A percentile compares a stretch with the other conserved stretches of the same genome.
phyloP scores from a whole-genome alignment of 2,113 vertebrate species.

The Pygathrix nemaeus region DNA sequence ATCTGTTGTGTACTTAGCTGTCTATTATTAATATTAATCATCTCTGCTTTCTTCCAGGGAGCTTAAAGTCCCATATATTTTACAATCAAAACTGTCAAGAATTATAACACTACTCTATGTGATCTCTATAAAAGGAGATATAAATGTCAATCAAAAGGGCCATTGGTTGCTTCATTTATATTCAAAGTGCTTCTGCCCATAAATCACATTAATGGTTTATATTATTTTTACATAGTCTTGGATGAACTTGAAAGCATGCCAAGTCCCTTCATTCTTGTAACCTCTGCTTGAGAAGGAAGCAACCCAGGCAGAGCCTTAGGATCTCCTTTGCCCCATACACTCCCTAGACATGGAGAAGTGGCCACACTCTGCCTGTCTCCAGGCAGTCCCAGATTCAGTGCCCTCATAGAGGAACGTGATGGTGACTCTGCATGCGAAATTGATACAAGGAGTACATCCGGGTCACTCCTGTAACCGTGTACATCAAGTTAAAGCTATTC shows the following conservation, averaged over 20 bases:
- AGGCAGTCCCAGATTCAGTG: not conserved
- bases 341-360: not conserved
- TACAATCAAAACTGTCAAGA: constrained; percentile 72
- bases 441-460: not conserved
- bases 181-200: constrained; percentile 53
- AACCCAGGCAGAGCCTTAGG: not conserved
- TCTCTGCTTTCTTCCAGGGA: constrained; percentile 64
- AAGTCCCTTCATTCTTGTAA: constrained; percentile 16
- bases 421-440: not conserved
- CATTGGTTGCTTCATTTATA: constrained; percentile 69
- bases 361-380: not conserved
- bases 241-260: constrained; percentile 2
- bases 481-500: not conserved
- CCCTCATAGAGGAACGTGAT: not conserved
- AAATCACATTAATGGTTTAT: constrained; percentile 70
- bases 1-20: constrained; percentile 50
- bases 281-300: not conserved
- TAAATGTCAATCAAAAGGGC: constrained; percentile 72
- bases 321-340: not conserved
- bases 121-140: constrained; percentile 73
- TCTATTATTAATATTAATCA: constrained; percentile 76
- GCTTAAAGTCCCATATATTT: constrained; percentile 64
- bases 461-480: not conserved
- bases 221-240: constrained; percentile 39
- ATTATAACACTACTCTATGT: constrained; percentile 59